Evolutionary conservation across 2,888 invertebrate species (phyloP), one percentile per base, ranked within the genome.

Genomic region (Rhorus exstirpatorius): DNA sequence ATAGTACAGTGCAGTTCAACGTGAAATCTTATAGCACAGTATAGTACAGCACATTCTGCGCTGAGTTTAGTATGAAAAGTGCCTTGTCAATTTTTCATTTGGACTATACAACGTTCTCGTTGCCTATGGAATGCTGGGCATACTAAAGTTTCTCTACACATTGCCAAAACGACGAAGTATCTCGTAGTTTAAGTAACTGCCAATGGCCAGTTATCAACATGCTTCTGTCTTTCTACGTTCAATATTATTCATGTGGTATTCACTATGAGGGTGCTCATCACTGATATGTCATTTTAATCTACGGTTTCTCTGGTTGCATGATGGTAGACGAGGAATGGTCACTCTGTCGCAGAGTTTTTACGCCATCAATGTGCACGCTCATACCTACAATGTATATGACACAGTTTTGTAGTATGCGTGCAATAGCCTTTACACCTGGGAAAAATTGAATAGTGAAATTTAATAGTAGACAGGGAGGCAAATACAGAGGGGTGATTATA

Each of bases 21-120:
- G 31, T 26, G 58, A 65, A 24, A 63, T 63, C 21, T 65, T 78
- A 70, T 78, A 17, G 31, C 17, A 71, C 38, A 63, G 49, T 17
- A 26, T 44, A 24, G 53, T 67, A 44, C 4, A 63, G 21, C 19
- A 44, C 14, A 38, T 46, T 49, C 24, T 31, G 38, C 38, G 19
- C 21, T 35, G 55, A 51, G 35, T 44, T 46, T 8, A 26, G 70
- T 41, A 75, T 60, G 53, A 26, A 53, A 71, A 79, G 55, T 41
- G 51, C 12, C 60, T 71, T 70, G 65, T 76, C 58, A 76, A 83
- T 79, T 76, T 83, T 79, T 83, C 75, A 83, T 71, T 76, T 46
- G 8, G 19, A 38, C 65, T 51, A 60, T 76, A 24, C 67, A 65
- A 53, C 46, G 44, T 71, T 49, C 31, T 75, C 49, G 21, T 70